A percentile compares a stretch with the other conserved stretches of the same genome.
Conservation (phyloP, 2,888 invertebrate species). For the Panorpa germanica region DNA sequence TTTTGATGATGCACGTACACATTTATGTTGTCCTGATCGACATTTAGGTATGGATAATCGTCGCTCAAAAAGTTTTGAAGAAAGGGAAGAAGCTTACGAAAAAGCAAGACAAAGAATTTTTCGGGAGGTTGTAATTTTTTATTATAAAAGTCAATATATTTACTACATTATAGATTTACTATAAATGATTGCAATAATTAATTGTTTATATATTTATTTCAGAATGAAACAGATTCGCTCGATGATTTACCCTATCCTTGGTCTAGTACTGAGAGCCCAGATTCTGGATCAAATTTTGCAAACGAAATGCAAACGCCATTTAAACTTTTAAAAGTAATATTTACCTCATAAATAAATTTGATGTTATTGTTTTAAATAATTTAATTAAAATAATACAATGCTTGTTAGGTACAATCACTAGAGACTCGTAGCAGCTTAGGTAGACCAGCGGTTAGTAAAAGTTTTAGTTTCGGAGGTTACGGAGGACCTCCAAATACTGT, state of each 20-base stretch:
- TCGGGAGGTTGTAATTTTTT: constrained; percentile 19
- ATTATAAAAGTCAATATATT: no score
- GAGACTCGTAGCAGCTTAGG: constrained; percentile 21
- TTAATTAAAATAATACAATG: neutral
- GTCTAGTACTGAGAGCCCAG: constrained; percentile 31
- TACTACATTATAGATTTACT: no score
- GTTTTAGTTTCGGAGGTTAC: constrained; percentile 79
- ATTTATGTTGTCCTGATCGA: constrained; percentile 38
- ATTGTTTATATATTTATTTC: no score
- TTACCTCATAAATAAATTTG: constrained; percentile 13
- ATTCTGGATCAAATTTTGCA: no score
- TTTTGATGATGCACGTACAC: constrained; percentile 46
- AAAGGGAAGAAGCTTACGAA: constrained; percentile 79
- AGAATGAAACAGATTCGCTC: no score
- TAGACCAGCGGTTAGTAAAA: constrained; percentile 48
- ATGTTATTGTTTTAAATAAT: constrained; percentile 8
- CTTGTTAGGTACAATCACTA: constrained; percentile 32
- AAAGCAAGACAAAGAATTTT: constrained; percentile 74
- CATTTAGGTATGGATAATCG: constrained; percentile 40
- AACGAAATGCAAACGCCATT: no score
- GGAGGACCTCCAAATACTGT: constrained; percentile 27
- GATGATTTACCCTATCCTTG: constrained; percentile 22
- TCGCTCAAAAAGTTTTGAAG: constrained; percentile 74
- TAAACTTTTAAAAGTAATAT: constrained; percentile 12
- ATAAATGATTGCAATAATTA: no score